Evolutionary conservation across 2,888 invertebrate genomes (phyloP).

Genomic region (Apocheima hispidaria): DNA sequence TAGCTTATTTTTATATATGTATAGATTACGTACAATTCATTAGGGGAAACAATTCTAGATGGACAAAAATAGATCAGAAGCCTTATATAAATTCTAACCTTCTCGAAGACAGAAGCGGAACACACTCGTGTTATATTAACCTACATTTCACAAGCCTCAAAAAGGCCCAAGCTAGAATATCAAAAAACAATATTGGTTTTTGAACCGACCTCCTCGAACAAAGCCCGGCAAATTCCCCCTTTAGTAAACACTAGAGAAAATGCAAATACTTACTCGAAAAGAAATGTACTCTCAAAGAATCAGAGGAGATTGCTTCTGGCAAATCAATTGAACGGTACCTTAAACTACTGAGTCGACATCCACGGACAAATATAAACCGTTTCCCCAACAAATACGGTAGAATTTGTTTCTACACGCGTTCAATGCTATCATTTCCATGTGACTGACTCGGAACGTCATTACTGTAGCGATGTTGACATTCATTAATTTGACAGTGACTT

Average conservation of each 20-base stretch:
- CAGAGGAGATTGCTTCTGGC: slow-evolving; percentile 69
- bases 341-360: slow-evolving; percentile 41
- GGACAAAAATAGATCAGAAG: neutral
- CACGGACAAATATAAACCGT: slow-evolving; percentile 23
- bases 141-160: slow-evolving; percentile 21
- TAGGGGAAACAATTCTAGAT: neutral
- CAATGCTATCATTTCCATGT: slow-evolving; percentile 72
- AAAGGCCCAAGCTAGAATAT: slow-evolving; percentile 40
- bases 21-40: too few species aligned
- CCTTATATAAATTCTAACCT: too few species aligned
- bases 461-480: slow-evolving; percentile 64
- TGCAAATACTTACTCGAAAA: slow-evolving; percentile 65
- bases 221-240: slow-evolving; percentile 70
- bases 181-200: slow-evolving; percentile 55
- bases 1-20: too few species aligned
- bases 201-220: slow-evolving; percentile 61
- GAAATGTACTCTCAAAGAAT: slow-evolving; percentile 69
- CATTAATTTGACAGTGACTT: slow-evolving; percentile 76
- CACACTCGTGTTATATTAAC: slow-evolving; percentile 18
- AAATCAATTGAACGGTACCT: slow-evolving; percentile 67
- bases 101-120: neutral
- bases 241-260: slow-evolving; percentile 68
- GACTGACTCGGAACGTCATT: slow-evolving; percentile 70
- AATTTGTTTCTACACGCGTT: slow-evolving; percentile 48
- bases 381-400: slow-evolving; percentile 29